These are phyloP conservation scores for Drosophila nebulosa DNA, from an alignment of 1,140 invertebrate genomes.

Conservation along the genomic window DNA sequence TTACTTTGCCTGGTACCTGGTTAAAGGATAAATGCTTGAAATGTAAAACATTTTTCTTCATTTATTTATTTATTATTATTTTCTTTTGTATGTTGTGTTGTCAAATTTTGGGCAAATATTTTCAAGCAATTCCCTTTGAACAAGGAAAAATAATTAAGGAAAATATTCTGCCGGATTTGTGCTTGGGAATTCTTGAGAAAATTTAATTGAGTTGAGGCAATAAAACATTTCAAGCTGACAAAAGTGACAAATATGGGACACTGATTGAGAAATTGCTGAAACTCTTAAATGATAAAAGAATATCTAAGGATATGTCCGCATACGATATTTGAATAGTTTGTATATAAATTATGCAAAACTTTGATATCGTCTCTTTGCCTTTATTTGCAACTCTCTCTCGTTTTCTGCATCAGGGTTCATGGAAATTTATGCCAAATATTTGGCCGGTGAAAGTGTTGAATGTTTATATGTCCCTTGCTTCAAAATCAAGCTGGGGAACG, in stretches of 20 bases:
- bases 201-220: conserved; percentile 10
- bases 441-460: conserved; percentile 63
- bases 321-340: conserved; percentile 65
- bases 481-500: neutral
- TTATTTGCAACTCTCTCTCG: neutral
- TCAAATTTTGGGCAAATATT: conserved; percentile 27
- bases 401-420: neutral
- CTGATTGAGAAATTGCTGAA: conserved; percentile 73
- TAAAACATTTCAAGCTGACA: conserved; percentile 62
- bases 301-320: conserved; percentile 12
- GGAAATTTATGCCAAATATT: conserved; percentile 68
- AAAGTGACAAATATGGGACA: conserved; percentile 56
- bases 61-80: neutral
- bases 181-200: neutral
- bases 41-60: neutral
- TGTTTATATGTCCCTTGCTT: conserved; percentile 10
- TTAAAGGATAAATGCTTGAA: neutral
- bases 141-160: conserved; percentile 56
- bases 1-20: neutral
- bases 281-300: conserved; percentile 40
- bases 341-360: conserved; percentile 68
- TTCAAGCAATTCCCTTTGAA: conserved; percentile 16
- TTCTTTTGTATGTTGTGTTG: conserved; percentile 14
- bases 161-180: conserved; percentile 40
- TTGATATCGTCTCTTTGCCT: conserved; percentile 1